Evolutionary conservation across 2,113 vertebrate genomes (phyloP).

Genomic region (Pelusios castaneus): DNA sequence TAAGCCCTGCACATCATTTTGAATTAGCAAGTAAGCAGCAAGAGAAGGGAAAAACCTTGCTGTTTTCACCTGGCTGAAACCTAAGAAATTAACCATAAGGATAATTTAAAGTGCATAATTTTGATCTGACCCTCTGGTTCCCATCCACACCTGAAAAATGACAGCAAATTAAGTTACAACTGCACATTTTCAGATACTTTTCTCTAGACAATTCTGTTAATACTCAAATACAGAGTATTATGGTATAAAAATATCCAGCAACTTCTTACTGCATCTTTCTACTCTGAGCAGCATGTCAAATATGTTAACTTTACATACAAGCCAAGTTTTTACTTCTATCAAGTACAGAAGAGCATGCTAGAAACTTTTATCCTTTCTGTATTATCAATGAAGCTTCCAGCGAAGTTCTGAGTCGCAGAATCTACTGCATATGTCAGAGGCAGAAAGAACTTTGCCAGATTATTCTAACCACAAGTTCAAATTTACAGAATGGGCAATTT

Average conservation of each 20-base stretch:
- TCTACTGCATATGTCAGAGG: not conserved
- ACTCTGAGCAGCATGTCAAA: not conserved
- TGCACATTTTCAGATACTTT: fast-evolving
- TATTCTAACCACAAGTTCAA: not conserved
- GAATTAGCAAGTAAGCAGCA: not conserved
- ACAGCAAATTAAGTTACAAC: not conserved
- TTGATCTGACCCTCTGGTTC: not conserved
- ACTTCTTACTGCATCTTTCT: not conserved
- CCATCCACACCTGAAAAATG: not conserved
- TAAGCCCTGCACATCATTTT: not conserved
- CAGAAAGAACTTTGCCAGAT: not conserved
- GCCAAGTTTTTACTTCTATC: fast-evolving
- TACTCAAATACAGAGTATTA: fast-evolving
- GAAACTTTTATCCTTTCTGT: fast-evolving
- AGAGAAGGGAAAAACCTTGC: not conserved
- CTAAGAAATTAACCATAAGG: not conserved
- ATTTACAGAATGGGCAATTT: not conserved
- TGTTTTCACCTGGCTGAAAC: not conserved
- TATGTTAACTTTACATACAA: fast-evolving
- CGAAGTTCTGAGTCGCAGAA: not conserved
- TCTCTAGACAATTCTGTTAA: not conserved
- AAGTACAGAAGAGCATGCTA: fast-evolving
- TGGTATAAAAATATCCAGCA: not conserved
- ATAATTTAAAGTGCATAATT: not conserved
- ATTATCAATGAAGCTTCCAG: fast-evolving